phyloP scores from a whole-genome alignment of 2,113 vertebrate species.

The Rhabdornis inornatus region DNA sequence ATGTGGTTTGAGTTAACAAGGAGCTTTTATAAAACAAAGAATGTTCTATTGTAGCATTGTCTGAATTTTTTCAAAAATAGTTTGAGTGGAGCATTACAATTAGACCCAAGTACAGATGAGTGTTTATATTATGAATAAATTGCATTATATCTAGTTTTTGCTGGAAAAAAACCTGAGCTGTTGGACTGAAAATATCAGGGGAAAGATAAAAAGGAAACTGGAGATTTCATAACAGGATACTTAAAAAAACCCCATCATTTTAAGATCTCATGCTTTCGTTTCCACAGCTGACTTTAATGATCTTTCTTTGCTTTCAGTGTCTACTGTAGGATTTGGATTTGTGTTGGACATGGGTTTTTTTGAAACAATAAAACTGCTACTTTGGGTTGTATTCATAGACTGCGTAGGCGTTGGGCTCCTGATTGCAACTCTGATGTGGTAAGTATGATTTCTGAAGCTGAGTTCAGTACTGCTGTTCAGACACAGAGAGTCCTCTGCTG shows the following conservation, averaged over 20 bases:
- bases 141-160: neutral
- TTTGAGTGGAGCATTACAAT: neutral
- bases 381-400: conserved; percentile 98
- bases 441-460: conserved; percentile 36
- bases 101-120: neutral
- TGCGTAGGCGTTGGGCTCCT: conserved; percentile 94
- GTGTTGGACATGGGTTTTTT: conserved; percentile 91
- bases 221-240: neutral
- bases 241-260: accelerated
- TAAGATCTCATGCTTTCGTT: neutral
- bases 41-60: neutral
- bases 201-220: neutral
- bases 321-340: conserved; percentile 93
- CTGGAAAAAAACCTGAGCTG: neutral
- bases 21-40: neutral
- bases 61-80: neutral
- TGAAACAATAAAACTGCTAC: conserved; percentile 91
- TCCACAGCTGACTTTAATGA: neutral
- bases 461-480: neutral
- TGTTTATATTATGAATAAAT: neutral
- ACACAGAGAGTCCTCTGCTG: neutral
- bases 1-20: neutral
- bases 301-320: conserved; percentile 75
- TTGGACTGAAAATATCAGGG: neutral
- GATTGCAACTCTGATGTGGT: conserved; percentile 97